Conservation (phyloP, 2,797 vertebrate species). For the Allobates femoralis region DNA sequence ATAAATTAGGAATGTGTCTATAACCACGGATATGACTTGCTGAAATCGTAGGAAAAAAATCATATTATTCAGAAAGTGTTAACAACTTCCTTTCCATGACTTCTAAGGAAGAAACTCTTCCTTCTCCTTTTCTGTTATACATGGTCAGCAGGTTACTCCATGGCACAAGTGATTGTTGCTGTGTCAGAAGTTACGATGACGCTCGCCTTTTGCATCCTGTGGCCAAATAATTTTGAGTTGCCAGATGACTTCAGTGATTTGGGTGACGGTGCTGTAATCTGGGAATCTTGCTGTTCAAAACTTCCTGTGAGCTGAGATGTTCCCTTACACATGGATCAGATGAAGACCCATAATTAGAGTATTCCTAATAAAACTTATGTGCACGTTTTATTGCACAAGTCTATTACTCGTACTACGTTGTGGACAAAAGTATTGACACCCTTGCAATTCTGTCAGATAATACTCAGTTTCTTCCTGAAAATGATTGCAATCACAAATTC, state of each 20-base stretch:
- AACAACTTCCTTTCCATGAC: neutral
- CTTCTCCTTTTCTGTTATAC: constrained; percentile 30
- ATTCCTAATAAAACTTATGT: neutral
- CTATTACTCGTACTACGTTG: neutral
- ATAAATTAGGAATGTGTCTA: neutral
- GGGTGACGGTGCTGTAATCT: constrained; percentile 8
- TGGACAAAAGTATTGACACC: too few relatives aligned
- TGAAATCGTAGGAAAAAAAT: neutral
- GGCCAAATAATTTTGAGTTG: neutral
- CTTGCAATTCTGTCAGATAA: too few relatives aligned
- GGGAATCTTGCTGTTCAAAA: constrained; percentile 3
- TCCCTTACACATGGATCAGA: neutral
- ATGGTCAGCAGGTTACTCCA: neutral
- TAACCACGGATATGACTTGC: neutral
- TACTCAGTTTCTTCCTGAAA: too few relatives aligned
- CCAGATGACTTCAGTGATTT: neutral
- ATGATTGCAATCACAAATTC: too few relatives aligned
- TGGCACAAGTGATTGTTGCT: neutral
- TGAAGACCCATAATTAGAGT: neutral
- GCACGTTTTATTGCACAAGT: neutral
- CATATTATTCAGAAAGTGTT: neutral
- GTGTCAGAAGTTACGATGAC: neutral
- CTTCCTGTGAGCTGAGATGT: constrained; percentile 12
- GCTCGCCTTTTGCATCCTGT: neutral
- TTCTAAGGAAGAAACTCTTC: neutral